Base-by-base conservation (phyloP, 2,888 invertebrate genomes). In the Cryptocephalus primarius region DNA sequence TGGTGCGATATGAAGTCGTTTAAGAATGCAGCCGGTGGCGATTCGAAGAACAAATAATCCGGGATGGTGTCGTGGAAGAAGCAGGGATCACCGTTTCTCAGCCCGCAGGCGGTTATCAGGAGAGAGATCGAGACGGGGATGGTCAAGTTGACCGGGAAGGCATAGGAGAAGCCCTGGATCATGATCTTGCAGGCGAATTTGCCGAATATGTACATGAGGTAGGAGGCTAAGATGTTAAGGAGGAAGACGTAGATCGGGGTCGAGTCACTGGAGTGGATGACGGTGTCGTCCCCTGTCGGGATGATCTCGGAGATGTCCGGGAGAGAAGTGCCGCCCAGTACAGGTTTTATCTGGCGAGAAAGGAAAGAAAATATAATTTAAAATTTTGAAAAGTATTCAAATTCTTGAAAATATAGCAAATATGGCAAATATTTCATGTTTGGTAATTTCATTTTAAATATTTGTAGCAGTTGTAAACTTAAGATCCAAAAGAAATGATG, bases 121-220 rank as follows among this genome's bases (percentile, higher is more conserved):
- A 92, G 67, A 4, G 91, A 90, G 14, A 95, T 87, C 1, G 89
- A 83, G 10, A 93, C 78, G 0, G 96, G 96, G 47, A 94, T 89
- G 0, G 92, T 88, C 51, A 97, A 77, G 68, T 90, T 91, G 8
- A 97, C 87, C 0, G 97, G 96, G 59, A 97, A 89, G 0, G 97
- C 94, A 65, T 94, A 96, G 65, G 95, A 93, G 75, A 95, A 92
- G 14, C 93, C 88, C 75, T 97, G 97, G 56, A 97, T 95, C 60
- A 93, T 81, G 61, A 95, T 93, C 73, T 94, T 94, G 73, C 95
- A 94, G 3, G 93, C 92, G 57, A 94, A 94, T 72, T 95, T 95
- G 53, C 91, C 92, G 62, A 92, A 89, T 56, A 93, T 85, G 63
- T 94, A 95, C 60, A 90, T 90, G 43, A 92, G 74, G 62, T 92